Percentiles rank a stretch among this genome's conserved stretches.
Evolutionary conservation across 2,797 vertebrate genomes (phyloP).

Genomic region (Craterocephalus amniculus): DNA sequence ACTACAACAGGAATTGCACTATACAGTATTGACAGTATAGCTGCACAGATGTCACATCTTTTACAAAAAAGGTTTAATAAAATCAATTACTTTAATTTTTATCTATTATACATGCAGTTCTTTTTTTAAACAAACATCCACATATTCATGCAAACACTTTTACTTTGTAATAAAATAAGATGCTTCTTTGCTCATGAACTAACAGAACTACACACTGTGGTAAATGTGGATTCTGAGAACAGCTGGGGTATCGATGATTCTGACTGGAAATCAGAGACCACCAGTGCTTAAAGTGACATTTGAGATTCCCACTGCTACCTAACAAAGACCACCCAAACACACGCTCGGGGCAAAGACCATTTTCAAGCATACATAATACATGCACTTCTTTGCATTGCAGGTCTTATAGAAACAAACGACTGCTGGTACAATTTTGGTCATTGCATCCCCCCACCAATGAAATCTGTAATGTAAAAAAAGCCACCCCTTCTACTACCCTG

Average conservation of each 20-base stretch:
- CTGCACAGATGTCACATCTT: too few relatives aligned
- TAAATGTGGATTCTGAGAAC: slow-evolving; percentile 14
- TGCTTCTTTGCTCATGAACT: background rate
- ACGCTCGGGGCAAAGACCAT: slow-evolving; percentile 4
- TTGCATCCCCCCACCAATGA: background rate
- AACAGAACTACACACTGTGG: background rate
- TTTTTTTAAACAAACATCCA: background rate
- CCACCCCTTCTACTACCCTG: background rate
- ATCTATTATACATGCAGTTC: background rate
- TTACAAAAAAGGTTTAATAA: background rate
- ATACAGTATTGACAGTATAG: background rate
- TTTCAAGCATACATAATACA: slow-evolving; percentile 2
- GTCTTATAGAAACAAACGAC: background rate
- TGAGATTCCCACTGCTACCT: slow-evolving; percentile 49
- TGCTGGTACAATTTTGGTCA: background rate
- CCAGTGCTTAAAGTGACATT: slow-evolving; percentile 31
- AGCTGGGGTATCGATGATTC: slow-evolving; percentile 17
- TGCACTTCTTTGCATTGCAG: background rate
- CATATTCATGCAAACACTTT: background rate
- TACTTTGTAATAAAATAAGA: background rate
- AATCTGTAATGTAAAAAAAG: slow-evolving; percentile 39
- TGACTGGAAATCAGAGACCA: slow-evolving; percentile 54
- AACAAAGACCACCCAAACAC: slow-evolving; percentile 21
- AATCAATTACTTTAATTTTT: background rate
- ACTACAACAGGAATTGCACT: background rate